phyloP scores from a whole-genome alignment of 2,888 invertebrate species.

The Erebia ligea region DNA sequence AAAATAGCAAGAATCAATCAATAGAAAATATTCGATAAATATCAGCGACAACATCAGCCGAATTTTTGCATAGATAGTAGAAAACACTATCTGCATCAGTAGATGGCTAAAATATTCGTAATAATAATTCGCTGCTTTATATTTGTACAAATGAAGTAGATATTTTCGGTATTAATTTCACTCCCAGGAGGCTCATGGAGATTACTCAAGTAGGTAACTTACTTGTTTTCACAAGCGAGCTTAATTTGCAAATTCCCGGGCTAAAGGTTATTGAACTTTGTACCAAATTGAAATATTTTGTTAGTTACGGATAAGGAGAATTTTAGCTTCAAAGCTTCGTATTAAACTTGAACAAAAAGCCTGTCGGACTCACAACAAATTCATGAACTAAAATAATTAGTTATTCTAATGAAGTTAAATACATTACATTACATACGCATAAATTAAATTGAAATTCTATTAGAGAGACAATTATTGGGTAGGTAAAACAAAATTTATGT shows the following conservation, averaged over 20 bases:
- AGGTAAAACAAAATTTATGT: background rate
- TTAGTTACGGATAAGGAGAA: background rate
- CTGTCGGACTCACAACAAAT: background rate
- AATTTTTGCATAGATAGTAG: too few relatives aligned
- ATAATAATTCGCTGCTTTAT: background rate
- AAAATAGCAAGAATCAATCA: background rate
- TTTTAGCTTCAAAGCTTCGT: background rate
- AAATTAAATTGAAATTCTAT: background rate
- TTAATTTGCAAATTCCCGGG: background rate
- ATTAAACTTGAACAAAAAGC: background rate
- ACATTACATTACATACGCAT: too few relatives aligned
- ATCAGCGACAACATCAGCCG: background rate
- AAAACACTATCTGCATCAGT: too few relatives aligned
- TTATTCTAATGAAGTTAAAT: too few relatives aligned
- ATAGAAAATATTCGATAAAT: too few relatives aligned
- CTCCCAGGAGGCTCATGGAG: background rate
- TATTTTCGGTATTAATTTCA: background rate
- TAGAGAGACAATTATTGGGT: background rate
- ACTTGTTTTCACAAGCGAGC: background rate
- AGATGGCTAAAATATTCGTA: too few relatives aligned
- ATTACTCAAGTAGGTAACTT: background rate
- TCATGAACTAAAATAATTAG: too few relatives aligned
- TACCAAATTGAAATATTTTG: background rate
- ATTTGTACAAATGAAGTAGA: background rate
- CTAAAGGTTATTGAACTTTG: slow-evolving; percentile 11